These are phyloP conservation scores for Pyrrhia umbra DNA, from an alignment of 2,888 invertebrate species.

Conservation along the genomic window DNA sequence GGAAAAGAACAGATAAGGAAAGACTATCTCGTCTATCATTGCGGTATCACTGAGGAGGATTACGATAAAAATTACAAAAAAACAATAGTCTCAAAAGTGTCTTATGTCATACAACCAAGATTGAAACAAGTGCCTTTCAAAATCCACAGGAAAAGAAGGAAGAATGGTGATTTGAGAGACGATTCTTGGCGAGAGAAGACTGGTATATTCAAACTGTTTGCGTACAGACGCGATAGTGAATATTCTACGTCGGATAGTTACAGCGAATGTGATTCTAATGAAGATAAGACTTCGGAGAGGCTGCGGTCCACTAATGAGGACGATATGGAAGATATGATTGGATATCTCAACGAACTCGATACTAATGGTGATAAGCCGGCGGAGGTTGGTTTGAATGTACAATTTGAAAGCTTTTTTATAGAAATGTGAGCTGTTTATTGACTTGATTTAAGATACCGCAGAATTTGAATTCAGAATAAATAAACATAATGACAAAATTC, in stretches of 20 bases:
- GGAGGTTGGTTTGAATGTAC: constrained; percentile 42
- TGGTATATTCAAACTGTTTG: constrained; percentile 82
- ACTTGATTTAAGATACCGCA: constrained; percentile 16
- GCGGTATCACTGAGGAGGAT: constrained; percentile 83
- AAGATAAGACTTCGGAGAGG: constrained; percentile 57
- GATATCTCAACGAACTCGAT: constrained; percentile 66
- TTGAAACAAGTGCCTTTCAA: constrained; percentile 87
- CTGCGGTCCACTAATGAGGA: constrained; percentile 55
- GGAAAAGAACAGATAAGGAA: constrained; percentile 83
- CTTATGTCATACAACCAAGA: constrained; percentile 72
- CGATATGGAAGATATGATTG: constrained; percentile 62
- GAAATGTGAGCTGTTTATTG: constrained; percentile 15
- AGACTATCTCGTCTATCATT: constrained; percentile 85
- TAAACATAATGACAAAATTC: constrained; percentile 24
- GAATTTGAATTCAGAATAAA: constrained; percentile 21
- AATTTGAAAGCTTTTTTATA: background rate
- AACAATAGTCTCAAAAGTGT: constrained; percentile 65
- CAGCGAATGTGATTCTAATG: constrained; percentile 84
- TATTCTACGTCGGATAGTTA: constrained; percentile 85
- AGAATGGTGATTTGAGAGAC: constrained; percentile 71
- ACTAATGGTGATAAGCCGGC: constrained; percentile 36
- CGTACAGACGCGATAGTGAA: constrained; percentile 80
- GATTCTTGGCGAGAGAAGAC: constrained; percentile 84
- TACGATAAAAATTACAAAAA: constrained; percentile 79
- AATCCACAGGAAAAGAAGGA: constrained; percentile 79